phyloP scores from a whole-genome alignment of 2,888 invertebrate species.

The Chloromyia formosa region DNA sequence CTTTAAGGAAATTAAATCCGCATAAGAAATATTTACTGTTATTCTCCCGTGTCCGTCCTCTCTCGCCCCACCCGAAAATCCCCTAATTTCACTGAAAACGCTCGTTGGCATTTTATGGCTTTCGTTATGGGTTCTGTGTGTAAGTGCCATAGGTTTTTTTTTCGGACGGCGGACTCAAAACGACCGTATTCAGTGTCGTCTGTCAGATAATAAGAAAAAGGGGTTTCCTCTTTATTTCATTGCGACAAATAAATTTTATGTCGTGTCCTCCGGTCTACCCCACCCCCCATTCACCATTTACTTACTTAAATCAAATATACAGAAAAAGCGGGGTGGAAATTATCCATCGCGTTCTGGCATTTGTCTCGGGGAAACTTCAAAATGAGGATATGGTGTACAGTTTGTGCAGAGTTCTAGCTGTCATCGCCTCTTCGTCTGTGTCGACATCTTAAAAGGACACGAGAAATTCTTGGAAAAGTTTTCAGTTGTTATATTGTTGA shows the following conservation, averaged over 20 bases:
- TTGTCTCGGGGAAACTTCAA: neutral
- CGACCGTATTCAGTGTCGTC: neutral
- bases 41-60: neutral
- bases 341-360: conserved; percentile 8
- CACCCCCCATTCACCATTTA: neutral
- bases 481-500: conserved; percentile 9
- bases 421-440: neutral
- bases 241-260: conserved; percentile 34
- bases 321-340: conserved; percentile 21
- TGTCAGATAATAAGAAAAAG: neutral
- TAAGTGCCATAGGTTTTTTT: neutral
- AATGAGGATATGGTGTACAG: neutral
- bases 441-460: neutral
- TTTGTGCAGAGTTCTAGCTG: neutral
- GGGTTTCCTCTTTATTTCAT: conserved; percentile 34
- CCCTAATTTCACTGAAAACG: too few species aligned
- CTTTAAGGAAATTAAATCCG: conserved; percentile 40
- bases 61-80: neutral
- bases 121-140: neutral
- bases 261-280: neutral
- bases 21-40: conserved; percentile 38
- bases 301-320: neutral
- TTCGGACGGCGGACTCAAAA: neutral
- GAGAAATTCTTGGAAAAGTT: conserved; percentile 28
- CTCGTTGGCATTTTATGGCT: conserved; percentile 18